Evolutionary conservation across 1,140 invertebrate genomes (phyloP).

Genomic region (Apis dorsata): DNA sequence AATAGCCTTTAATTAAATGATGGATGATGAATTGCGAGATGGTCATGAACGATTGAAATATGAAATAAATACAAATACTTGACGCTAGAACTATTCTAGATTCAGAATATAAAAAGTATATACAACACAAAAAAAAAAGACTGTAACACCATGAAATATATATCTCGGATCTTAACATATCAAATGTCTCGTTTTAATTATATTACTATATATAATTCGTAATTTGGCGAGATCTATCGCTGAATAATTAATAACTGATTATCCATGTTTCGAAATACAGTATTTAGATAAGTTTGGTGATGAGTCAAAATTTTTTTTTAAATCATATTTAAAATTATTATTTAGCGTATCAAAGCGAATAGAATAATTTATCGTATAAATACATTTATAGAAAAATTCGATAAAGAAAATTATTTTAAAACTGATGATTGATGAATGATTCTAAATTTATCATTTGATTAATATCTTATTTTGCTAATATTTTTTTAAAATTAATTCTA

Average conservation of each 20-base stretch:
- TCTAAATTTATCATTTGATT: not conserved
- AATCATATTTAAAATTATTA: not conserved
- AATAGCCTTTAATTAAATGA: not conserved
- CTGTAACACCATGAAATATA: constrained; percentile 45
- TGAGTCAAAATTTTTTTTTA: not conserved
- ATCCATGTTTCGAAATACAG: not conserved
- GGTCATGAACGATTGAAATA: constrained; percentile 9
- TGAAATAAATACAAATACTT: not conserved
- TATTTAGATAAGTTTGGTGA: constrained; percentile 8
- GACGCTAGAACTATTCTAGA: constrained; percentile 26
- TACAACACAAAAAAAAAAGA: constrained; percentile 42
- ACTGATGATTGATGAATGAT: too few relatives aligned
- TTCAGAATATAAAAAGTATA: constrained; percentile 12
- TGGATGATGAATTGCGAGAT: constrained; percentile 37
- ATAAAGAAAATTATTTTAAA: not conserved
- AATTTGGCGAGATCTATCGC: constrained; percentile 36
- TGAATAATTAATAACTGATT: not conserved
- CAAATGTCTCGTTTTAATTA: constrained; percentile 53
- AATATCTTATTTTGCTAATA: not conserved
- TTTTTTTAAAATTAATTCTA: too few relatives aligned
- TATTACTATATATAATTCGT: constrained; percentile 15
- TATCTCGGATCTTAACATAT: constrained; percentile 63
- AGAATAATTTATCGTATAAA: not conserved
- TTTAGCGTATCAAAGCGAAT: not conserved
- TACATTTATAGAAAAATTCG: not conserved